Evolutionary conservation across 2,888 invertebrate genomes (phyloP).

Genomic region (Acanthosepion pharaonis): DNA sequence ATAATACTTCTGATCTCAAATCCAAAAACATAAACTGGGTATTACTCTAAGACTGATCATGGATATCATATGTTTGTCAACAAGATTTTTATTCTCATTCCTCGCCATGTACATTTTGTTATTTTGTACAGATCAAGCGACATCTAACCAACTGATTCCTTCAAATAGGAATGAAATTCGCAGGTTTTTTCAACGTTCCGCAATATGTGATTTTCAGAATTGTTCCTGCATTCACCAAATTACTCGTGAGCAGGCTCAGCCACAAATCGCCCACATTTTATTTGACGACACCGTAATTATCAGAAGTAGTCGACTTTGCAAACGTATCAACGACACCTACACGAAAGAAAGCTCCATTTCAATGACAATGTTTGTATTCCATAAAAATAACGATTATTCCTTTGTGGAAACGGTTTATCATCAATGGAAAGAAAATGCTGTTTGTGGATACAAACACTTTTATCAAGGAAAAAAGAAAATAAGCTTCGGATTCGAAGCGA

Average conservation of each 20-base stretch:
- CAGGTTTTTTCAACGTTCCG: neutral
- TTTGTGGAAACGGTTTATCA: conserved; percentile 61
- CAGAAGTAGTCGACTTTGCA: conserved; percentile 41
- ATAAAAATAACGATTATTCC: neutral
- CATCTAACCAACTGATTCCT: neutral
- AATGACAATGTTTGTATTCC: conserved; percentile 49
- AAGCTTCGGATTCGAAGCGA: conserved; percentile 61
- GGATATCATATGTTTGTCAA: neutral
- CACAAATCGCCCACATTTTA: conserved; percentile 50
- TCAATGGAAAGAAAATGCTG: conserved; percentile 65
- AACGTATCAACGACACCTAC: conserved; percentile 42
- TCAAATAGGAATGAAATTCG: neutral
- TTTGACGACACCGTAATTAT: conserved; percentile 40
- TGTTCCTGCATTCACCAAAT: neutral
- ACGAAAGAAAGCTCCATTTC: conserved; percentile 50
- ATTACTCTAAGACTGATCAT: too few relatives aligned
- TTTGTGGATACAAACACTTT: conserved; percentile 64
- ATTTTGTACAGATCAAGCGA: neutral
- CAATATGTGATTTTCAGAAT: neutral
- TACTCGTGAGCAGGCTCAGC: conserved; percentile 36
- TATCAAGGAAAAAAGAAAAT: conserved; percentile 54
- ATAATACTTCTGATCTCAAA: too few relatives aligned
- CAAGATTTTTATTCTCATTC: neutral
- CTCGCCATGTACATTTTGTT: neutral
- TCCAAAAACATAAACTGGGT: too few relatives aligned